These are phyloP conservation scores for Orchesella cincta DNA, from an alignment of 1,140 invertebrate species.

Conservation along the genomic window DNA sequence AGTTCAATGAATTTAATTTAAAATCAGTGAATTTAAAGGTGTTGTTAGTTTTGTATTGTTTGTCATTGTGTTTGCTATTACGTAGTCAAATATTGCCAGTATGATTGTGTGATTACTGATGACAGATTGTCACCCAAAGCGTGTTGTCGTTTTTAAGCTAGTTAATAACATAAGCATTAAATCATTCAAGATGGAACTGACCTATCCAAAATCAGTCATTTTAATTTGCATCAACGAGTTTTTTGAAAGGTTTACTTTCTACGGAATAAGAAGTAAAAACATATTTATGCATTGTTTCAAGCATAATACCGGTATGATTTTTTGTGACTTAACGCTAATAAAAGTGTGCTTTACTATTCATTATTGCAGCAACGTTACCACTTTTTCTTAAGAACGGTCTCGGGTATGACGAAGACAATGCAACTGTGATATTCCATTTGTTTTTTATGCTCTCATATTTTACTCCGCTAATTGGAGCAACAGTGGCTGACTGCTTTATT, in stretches of 20 bases:
- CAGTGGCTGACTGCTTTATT: conserved; percentile 80
- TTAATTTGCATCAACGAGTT: conserved; percentile 85
- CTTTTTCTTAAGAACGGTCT: conserved; percentile 51
- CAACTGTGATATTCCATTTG: conserved; percentile 59
- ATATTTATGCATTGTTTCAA: conserved; percentile 60
- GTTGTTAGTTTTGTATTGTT: too few species aligned
- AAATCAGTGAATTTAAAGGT: too few species aligned
- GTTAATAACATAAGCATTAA: too few species aligned
- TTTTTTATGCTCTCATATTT: conserved; percentile 83
- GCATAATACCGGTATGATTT: conserved; percentile 68
- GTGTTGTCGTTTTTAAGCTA: too few species aligned
- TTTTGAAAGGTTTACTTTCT: conserved; percentile 92
- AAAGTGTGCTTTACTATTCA: background rate
- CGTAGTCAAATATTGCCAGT: too few species aligned
- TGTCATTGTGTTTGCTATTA: too few species aligned
- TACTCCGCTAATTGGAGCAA: conserved; percentile 80
- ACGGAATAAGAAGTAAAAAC: conserved; percentile 91
- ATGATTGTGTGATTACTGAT: too few species aligned
- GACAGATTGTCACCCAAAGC: too few species aligned
- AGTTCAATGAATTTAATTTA: too few species aligned
- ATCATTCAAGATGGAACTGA: background rate
- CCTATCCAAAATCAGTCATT: conserved; percentile 18
- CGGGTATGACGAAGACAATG: conserved; percentile 1
- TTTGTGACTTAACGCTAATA: background rate
- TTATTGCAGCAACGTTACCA: background rate